Base-by-base conservation (phyloP, 2,888 invertebrate genomes). In the Hirtodrosophila confusa region DNA sequence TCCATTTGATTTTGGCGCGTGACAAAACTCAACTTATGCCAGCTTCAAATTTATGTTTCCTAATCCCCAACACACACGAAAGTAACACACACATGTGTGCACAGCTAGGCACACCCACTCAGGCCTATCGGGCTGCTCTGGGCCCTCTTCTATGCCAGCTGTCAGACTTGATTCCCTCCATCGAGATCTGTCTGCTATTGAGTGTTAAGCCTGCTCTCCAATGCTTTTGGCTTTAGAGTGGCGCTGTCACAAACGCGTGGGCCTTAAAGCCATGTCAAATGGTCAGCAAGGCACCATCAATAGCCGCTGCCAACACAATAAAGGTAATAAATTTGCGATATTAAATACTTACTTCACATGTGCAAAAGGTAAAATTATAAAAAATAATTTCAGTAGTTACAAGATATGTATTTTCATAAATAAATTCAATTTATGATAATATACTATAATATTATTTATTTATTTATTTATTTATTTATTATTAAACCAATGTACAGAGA, bases 1-100 rank as follows among this genome's bases (percentile, higher is more conserved):
- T 67, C 57, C 51, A 49, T 23, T 47, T 41, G 43, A 64, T 63
- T 57, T 57, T 29, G 27, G 62, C 37, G 77, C 88, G 86, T 83
- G 84, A 86, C 80, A 88, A 88, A 88, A 76, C 74, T 71, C 83
- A 76, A 86, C 88, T 83, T 87, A 75, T 70, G 58, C 62, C 73
- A 67, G 83, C 68, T 73, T 69, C 69, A 66, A 75, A 69, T 87
- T 69, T 69, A 68, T 54, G 75, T 75, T 66, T 17, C 69, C 86
- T 88, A 86, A 83, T 86, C 84, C 67, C 8, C 47, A 48, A 31
- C 31, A 35, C 55, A 41, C 56, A 61, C 43, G 11, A 47, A 53
- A 36, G 36, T 50, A 49, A 11, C 36, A 33, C 49, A 33, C 48
- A 39, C 41, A 17, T n/a, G n/a, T n/a, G n/a, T n/a, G n/a, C 17